Percentiles rank a stretch among this genome's conserved stretches.
These are phyloP conservation scores for Thymelicus sylvestris DNA, from an alignment of 2,888 invertebrate genomes.

Conservation along the genomic window DNA sequence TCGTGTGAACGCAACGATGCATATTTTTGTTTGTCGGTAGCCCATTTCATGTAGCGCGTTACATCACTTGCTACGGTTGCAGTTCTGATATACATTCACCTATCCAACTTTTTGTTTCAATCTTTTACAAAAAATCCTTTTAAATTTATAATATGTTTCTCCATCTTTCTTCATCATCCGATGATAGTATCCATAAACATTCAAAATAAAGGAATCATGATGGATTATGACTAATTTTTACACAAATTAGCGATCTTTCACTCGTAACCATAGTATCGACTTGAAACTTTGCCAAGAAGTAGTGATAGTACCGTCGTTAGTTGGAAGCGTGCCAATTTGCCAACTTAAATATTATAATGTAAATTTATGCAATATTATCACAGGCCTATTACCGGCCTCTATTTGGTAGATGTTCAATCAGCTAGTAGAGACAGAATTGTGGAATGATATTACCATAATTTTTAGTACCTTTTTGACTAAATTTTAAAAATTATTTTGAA, in stretches of 20 bases:
- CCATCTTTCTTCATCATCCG: neutral
- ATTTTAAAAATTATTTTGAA: too few relatives aligned
- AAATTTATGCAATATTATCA: conserved; percentile 27
- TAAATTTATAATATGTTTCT: neutral
- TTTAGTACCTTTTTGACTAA: too few relatives aligned
- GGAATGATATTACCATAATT: too few relatives aligned
- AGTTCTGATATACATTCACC: too few relatives aligned
- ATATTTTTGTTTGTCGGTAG: neutral
- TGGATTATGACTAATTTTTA: neutral
- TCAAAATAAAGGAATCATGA: neutral
- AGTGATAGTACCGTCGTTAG: conserved; percentile 7
- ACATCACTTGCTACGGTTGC: too few relatives aligned
- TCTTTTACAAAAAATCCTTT: neutral
- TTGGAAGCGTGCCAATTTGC: conserved; percentile 14
- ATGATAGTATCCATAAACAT: neutral
- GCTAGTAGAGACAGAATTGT: neutral
- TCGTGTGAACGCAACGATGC: neutral
- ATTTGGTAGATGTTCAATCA: neutral
- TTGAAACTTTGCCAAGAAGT: conserved; percentile 9
- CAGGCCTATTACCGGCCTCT: conserved; percentile 20
- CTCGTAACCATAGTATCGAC: neutral
- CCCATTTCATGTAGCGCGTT: too few relatives aligned
- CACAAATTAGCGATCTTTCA: conserved; percentile 5
- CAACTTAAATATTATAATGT: conserved; percentile 1
- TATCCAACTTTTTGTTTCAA: too few relatives aligned